phyloP scores from a whole-genome alignment of 2,888 invertebrate species.

The Sesia bembeciformis region DNA sequence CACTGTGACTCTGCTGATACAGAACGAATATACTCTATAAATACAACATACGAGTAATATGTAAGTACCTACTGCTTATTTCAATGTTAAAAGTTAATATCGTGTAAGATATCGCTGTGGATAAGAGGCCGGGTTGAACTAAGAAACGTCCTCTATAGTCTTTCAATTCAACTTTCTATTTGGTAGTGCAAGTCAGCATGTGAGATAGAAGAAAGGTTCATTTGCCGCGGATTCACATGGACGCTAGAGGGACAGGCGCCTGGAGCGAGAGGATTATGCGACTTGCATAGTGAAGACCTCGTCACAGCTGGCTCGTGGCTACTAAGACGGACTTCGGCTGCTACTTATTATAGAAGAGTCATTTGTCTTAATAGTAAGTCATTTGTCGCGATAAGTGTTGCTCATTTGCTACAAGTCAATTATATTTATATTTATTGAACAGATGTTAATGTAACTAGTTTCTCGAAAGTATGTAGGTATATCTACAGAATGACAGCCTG shows the following conservation, averaged over 20 bases:
- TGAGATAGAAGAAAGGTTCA: constrained; percentile 77
- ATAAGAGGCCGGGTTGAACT: neutral
- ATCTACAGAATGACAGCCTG: too few species aligned
- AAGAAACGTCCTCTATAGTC: neutral
- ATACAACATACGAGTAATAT: too few species aligned
- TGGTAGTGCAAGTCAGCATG: constrained; percentile 76
- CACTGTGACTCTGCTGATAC: too few species aligned
- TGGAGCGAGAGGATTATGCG: constrained; percentile 58
- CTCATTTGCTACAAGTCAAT: too few species aligned
- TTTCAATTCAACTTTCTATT: neutral
- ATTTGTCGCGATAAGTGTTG: too few species aligned
- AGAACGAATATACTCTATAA: too few species aligned
- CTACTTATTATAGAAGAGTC: constrained; percentile 85
- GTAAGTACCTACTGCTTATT: too few species aligned
- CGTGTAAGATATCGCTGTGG: too few species aligned
- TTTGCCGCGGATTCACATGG: constrained; percentile 82
- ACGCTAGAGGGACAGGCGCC: constrained; percentile 14
- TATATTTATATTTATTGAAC: too few species aligned
- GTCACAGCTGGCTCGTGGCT: constrained; percentile 85
- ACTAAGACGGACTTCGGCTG: constrained; percentile 71
- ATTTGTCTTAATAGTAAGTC: constrained; percentile 87
- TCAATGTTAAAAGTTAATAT: too few species aligned
- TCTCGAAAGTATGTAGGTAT: too few species aligned
- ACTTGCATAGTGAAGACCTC: constrained; percentile 87
- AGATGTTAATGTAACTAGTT: too few species aligned